Conservation (phyloP, 2,113 vertebrate genomes). For the Neotoma lepida region DNA sequence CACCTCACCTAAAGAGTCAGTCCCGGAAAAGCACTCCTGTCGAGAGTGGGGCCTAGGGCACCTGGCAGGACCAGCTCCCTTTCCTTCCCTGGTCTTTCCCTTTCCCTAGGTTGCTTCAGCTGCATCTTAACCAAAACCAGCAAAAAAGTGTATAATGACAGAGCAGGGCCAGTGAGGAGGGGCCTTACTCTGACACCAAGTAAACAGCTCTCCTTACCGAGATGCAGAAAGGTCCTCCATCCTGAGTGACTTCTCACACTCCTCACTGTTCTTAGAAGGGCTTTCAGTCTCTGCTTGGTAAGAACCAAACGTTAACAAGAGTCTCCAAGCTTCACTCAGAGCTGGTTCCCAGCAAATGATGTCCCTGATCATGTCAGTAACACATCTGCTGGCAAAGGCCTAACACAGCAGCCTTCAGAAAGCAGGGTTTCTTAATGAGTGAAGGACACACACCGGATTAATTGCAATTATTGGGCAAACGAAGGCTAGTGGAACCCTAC, state of each 20-base stretch:
- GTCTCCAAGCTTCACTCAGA: background rate
- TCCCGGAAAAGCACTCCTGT: background rate
- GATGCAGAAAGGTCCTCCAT: background rate
- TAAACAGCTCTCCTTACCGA: background rate
- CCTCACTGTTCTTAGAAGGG: background rate
- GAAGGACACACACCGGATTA: background rate
- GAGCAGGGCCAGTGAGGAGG: too few species aligned
- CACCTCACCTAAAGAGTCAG: background rate
- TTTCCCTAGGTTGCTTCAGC: background rate
- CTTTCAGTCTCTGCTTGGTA: background rate
- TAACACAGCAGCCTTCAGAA: background rate
- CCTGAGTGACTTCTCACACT: slow-evolving; percentile 17
- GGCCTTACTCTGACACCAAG: background rate
- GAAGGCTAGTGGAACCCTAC: background rate
- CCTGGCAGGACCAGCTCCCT: background rate
- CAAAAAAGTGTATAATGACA: background rate
- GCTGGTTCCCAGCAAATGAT: background rate
- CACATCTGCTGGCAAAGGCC: background rate
- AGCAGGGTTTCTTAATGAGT: background rate
- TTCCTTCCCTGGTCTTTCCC: background rate
- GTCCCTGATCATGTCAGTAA: background rate
- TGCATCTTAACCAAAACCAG: background rate
- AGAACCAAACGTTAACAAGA: slow-evolving; percentile 35
- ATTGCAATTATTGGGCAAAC: background rate
- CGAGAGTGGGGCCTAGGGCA: too few species aligned